Percentiles rank a stretch among this genome's conserved stretches.
Evolutionary conservation across 1,140 invertebrate species (phyloP).

Genomic region (Grapholita molesta): DNA sequence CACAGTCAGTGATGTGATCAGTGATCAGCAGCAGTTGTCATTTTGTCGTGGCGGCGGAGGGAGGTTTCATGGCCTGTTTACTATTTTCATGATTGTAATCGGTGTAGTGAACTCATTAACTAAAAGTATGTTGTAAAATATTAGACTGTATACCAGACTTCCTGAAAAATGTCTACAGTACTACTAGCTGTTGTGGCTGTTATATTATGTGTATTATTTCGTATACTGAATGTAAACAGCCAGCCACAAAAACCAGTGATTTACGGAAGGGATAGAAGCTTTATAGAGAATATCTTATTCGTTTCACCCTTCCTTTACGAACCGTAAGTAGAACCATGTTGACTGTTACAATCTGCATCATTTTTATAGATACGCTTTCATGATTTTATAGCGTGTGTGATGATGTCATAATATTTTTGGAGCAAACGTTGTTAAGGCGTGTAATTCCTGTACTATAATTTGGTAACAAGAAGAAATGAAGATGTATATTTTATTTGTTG

Average conservation of each 20-base stretch:
- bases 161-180: slow-evolving; percentile 83
- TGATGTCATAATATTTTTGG: slow-evolving; percentile 31
- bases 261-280: slow-evolving; percentile 85
- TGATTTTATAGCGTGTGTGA: slow-evolving; percentile 2
- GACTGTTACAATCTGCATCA: not conserved
- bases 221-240: slow-evolving; percentile 90
- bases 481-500: not conserved
- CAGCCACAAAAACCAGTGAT: slow-evolving; percentile 86
- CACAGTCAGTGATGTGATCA: no score
- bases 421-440: not conserved
- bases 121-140: slow-evolving; percentile 13
- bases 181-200: slow-evolving; percentile 86
- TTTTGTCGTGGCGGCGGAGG: not conserved
- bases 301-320: slow-evolving; percentile 86
- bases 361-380: slow-evolving; percentile 8
- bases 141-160: not conserved
- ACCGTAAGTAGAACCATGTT: slow-evolving; percentile 83
- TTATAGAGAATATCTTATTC: slow-evolving; percentile 87
- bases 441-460: not conserved
- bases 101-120: not conserved
- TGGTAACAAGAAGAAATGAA: not conserved
- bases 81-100: slow-evolving; percentile 4
- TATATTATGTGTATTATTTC: slow-evolving; percentile 87
- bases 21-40: not conserved
- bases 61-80: not conserved